A percentile compares a stretch with the other conserved stretches of the same genome.
phyloP scores from a whole-genome alignment of 2,797 vertebrate species.

The Schizopygopsis malacanthus region DNA sequence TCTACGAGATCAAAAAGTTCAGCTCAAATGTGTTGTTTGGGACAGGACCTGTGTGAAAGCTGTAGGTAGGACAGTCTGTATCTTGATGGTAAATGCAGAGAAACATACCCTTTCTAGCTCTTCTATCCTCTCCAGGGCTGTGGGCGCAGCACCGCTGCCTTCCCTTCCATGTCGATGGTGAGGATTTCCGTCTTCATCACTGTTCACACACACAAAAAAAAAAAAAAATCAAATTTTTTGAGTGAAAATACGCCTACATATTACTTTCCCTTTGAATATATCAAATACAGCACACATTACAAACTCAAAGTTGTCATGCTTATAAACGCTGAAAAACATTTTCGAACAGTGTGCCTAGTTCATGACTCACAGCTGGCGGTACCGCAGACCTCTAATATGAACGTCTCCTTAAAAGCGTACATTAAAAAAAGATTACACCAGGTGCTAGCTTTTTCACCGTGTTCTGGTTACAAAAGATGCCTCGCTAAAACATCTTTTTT shows the following conservation, averaged over 20 bases:
- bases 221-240: background rate
- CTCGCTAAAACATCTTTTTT: slow-evolving; percentile 28
- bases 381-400: slow-evolving; percentile 9
- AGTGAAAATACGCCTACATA: background rate
- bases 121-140: slow-evolving; percentile 88
- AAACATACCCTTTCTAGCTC: slow-evolving; percentile 90
- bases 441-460: background rate
- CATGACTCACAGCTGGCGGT: background rate
- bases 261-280: background rate
- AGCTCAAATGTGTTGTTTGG: background rate
- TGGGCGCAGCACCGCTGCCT: slow-evolving; percentile 71
- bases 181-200: slow-evolving; percentile 86
- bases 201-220: slow-evolving; percentile 48
- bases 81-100: background rate
- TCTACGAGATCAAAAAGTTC: background rate
- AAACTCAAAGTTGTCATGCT: background rate
- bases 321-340: background rate
- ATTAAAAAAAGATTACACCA: background rate
- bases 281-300: background rate
- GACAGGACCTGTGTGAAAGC: background rate
- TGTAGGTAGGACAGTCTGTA: background rate
- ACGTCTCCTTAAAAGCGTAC: background rate
- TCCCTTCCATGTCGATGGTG: slow-evolving; percentile 79
- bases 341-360: background rate
- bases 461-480: slow-evolving; percentile 20